Evolutionary conservation across 2,113 vertebrate genomes (phyloP).

Genomic region (Cervus canadensis): DNA sequence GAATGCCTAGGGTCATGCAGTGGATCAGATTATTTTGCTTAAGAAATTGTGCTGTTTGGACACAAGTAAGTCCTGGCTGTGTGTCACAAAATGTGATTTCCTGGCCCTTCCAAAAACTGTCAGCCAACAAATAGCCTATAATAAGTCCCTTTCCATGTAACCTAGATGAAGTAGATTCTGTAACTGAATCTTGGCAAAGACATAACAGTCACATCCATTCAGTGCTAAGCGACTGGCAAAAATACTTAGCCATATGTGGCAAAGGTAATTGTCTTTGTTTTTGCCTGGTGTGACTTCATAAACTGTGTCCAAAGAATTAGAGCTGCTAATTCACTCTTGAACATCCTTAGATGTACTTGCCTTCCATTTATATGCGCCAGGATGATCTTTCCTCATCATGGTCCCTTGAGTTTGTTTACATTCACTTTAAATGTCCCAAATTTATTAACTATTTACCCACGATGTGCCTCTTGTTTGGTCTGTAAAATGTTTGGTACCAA

Average conservation of each 20-base stretch:
- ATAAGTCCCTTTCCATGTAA: not conserved
- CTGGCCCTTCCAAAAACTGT: not conserved
- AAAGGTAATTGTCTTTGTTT: conserved; percentile 22
- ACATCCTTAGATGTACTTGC: not conserved
- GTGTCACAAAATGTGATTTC: not conserved
- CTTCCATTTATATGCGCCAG: not conserved
- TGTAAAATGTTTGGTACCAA: not conserved
- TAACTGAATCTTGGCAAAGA: not conserved
- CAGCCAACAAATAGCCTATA: not conserved
- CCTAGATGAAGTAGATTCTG: not conserved
- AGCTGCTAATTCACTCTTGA: not conserved
- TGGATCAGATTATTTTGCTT: not conserved
- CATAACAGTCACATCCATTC: not conserved
- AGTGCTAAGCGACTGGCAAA: not conserved
- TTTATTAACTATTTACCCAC: not conserved
- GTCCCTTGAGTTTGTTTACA: not conserved
- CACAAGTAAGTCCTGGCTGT: not conserved
- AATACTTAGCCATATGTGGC: conserved; percentile 21
- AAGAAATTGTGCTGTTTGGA: not conserved
- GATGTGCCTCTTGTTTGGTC: not conserved
- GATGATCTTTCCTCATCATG: not conserved
- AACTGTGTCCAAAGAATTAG: not conserved
- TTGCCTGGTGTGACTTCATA: not conserved
- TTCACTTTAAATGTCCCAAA: not conserved
- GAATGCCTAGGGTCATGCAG: not conserved